Evolutionary conservation across 2,797 vertebrate genomes (phyloP).

Genomic region (Coregonus sp.): DNA sequence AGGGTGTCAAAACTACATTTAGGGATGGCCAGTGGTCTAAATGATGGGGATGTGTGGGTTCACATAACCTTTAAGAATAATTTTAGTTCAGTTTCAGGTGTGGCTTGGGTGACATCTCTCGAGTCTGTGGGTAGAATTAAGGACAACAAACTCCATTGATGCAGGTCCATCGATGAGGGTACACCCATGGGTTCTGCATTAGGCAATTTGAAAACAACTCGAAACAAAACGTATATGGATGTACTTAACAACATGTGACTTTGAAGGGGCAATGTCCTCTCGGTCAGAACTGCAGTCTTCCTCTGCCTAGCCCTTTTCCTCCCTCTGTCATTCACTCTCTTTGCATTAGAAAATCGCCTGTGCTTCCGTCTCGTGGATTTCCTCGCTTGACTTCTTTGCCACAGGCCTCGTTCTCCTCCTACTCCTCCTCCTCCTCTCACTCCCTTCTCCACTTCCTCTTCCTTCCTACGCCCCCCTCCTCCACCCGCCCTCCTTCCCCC

Average conservation of each 20-base stretch:
- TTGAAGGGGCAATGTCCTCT: not conserved
- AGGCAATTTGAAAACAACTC: not conserved
- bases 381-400: conserved; percentile 33
- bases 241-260: not conserved
- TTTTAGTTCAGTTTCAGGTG: not conserved
- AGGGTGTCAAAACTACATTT: not conserved
- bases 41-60: conserved; percentile 16
- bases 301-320: not conserved
- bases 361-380: conserved; percentile 56
- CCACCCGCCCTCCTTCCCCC: conserved; percentile 9
- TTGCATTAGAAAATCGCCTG: conserved; percentile 46
- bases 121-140: not conserved
- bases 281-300: not conserved
- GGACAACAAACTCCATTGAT: not conserved
- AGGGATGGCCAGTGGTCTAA: conserved; percentile 20
- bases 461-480: not conserved
- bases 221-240: not conserved
- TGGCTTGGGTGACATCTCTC: not conserved
- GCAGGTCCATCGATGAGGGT: too few relatives aligned
- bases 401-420: conserved; percentile 23
- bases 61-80: conserved; percentile 70
- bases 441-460: conserved; percentile 6
- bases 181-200: not conserved
- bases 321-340: conserved; percentile 45
- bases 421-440: conserved; percentile 26